Conservation (phyloP, 2,113 vertebrate genomes). For the Microtus oregoni region DNA sequence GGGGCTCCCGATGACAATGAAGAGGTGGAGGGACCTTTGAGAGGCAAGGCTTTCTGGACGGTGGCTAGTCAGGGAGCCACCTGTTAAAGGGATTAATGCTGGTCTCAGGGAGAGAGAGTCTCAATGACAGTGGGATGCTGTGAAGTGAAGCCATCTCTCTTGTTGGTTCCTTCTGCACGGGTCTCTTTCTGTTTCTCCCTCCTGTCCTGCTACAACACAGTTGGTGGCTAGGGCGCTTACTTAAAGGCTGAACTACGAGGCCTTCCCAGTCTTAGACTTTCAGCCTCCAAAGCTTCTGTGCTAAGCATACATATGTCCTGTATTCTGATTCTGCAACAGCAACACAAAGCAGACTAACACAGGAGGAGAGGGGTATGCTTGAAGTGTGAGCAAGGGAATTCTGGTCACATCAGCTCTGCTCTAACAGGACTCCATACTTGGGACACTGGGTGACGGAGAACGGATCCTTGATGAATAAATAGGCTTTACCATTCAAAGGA, state of each 20-base stretch:
- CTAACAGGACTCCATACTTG: neutral
- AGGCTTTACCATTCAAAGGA: slow-evolving; percentile 29
- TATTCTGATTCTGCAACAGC: neutral
- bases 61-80: neutral
- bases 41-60: neutral
- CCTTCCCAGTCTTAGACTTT: neutral
- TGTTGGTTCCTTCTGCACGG: neutral
- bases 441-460: neutral
- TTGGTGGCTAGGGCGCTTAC: neutral
- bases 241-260: neutral
- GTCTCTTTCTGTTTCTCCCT: neutral
- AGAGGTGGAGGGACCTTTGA: neutral
- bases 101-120: neutral
- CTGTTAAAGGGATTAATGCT: neutral
- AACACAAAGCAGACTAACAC: neutral
- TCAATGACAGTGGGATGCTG: neutral
- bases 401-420: neutral
- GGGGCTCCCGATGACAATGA: too few relatives aligned
- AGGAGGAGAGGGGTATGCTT: neutral
- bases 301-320: neutral
- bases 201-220: neutral
- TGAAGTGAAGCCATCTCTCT: neutral
- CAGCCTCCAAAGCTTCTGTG: neutral
- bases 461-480: slow-evolving; percentile 8
- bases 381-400: slow-evolving; percentile 38